Evolutionary conservation across 2,888 invertebrate species (phyloP).

Genomic region (Glyphotaelius pellucidus): DNA sequence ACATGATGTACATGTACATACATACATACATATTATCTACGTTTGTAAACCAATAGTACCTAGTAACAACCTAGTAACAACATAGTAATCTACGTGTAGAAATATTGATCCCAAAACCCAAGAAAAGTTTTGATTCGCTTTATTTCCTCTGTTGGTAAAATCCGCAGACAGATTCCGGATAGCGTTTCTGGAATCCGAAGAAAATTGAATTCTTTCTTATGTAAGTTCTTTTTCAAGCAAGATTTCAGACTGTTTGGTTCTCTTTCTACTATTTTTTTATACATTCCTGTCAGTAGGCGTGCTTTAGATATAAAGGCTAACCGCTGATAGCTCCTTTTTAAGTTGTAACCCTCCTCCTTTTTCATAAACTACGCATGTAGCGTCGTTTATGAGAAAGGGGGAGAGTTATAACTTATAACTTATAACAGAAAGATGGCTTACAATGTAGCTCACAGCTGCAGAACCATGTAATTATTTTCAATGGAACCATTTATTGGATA

Average conservation of each 20-base stretch:
- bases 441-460: not conserved
- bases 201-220: not conserved
- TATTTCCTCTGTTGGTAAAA: not conserved
- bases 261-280: not conserved
- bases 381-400: too few relatives aligned
- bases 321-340: not conserved
- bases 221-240: not conserved
- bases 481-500: too few relatives aligned
- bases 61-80: too few relatives aligned
- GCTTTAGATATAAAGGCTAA: not conserved
- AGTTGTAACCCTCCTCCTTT: too few relatives aligned
- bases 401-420: too few relatives aligned
- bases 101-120: not conserved
- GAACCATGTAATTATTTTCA: not conserved
- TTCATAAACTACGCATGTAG: too few relatives aligned
- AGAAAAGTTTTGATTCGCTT: not conserved
- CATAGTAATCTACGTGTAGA: not conserved
- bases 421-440: not conserved
- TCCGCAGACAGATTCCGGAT: not conserved
- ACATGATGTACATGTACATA: too few relatives aligned
- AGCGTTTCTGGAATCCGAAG: not conserved
- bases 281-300: not conserved
- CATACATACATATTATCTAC: too few relatives aligned
- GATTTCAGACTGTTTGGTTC: not conserved
- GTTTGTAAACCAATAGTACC: too few relatives aligned